Conservation (phyloP, 2,888 invertebrate species). For the Pseudanteris insignis region DNA sequence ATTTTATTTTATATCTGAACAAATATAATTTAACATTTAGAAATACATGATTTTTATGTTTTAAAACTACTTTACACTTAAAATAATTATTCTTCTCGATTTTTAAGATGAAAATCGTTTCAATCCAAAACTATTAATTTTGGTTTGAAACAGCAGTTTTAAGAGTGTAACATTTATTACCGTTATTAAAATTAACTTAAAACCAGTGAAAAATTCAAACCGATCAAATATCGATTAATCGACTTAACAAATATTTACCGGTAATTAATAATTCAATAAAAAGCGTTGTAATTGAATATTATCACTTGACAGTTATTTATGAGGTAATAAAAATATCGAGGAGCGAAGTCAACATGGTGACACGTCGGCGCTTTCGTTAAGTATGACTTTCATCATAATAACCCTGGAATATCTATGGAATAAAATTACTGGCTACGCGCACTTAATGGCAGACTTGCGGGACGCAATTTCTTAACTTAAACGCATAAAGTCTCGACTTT, state of each 20-base stretch:
- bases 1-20: too few relatives aligned
- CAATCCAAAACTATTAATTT: too few relatives aligned
- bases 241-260: neutral
- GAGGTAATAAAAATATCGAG: constrained; percentile 12
- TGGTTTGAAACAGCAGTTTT: too few relatives aligned
- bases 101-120: too few relatives aligned
- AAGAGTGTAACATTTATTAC: too few relatives aligned
- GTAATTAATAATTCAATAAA: constrained; percentile 9
- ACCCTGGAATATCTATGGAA: constrained; percentile 26
- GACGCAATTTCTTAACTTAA: constrained; percentile 33
- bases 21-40: too few relatives aligned
- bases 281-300: constrained; percentile 5
- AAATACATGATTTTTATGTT: too few relatives aligned
- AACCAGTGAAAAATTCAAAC: too few relatives aligned
- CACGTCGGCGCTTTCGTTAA: constrained; percentile 21
- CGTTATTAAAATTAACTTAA: neutral
- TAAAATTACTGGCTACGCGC: constrained; percentile 32
- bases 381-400: constrained; percentile 22
- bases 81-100: too few relatives aligned
- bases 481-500: constrained; percentile 15
- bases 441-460: constrained; percentile 28
- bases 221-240: too few relatives aligned
- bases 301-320: constrained; percentile 8
- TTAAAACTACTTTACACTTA: too few relatives aligned
- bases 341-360: constrained; percentile 11